Evolutionary conservation across 2,113 vertebrate species (phyloP), one percentile per base, ranked within the genome.

Genomic region (Zosterops borbonicus): DNA sequence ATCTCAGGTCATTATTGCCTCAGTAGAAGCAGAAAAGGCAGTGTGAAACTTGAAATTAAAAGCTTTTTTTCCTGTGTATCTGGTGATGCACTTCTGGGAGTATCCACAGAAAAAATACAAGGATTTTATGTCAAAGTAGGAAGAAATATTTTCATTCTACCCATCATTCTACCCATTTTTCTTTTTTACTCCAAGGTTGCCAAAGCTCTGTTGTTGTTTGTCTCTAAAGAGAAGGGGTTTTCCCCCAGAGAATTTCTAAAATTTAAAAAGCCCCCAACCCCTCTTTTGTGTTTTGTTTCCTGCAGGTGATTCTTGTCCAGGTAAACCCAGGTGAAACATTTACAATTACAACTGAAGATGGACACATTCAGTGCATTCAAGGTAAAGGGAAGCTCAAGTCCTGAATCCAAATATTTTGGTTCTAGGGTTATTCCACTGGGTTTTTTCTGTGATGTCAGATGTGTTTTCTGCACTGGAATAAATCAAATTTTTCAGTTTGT

Each of bases 321-420:
- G 98, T 98, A 58, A 98, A 98, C 84, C 98, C 98, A 49, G 98
- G 98, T 53, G 98, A 98, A 94, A 98, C 97, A 19, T 98, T 98
- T 47, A 98, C 98, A 63, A 98, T 98, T 84, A 98, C 97, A 94
- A 98, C 98, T 92, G 97, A 98, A 79, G 98, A 98, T 95, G 98
- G 98, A 25, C 98, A 98, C 60, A 80, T 98, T 86, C 98, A 98
- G 13, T 98, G 98, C 90, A 98, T 98, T 89, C 98, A 97, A 98
- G 98, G 98, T 98, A 96, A 97, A 95, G 52, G 46, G 25, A 82
- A 71, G 5, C 41, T 60, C 44, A 33, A 62, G n/a, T 24, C 15
- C 56, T 64, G 46, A 52, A 68, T 64, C 41, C 39, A 60, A 15
- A n/a, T 46, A 15, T 50, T 88, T 49, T 81, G 60, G 10, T 84